Percentiles rank a stretch among this genome's conserved stretches.
These are phyloP conservation scores for Drosophila borealis DNA, from an alignment of 2,888 invertebrate species.

Conservation along the genomic window DNA sequence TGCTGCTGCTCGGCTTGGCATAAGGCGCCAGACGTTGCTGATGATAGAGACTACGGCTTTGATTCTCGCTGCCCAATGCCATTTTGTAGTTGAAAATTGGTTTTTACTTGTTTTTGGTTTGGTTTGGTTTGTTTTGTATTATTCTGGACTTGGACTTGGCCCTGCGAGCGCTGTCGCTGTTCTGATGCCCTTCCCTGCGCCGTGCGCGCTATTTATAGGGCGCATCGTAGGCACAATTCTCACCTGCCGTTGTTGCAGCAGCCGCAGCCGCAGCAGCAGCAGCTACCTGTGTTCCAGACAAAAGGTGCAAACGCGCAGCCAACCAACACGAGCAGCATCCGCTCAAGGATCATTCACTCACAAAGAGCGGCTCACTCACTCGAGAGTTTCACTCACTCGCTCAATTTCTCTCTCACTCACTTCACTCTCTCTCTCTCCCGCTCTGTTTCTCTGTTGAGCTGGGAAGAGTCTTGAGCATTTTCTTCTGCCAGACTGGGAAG, in stretches of 20 bases:
- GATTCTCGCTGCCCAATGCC: conserved; percentile 74
- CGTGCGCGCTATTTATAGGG: conserved; percentile 77
- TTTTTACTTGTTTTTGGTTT: conserved; percentile 7
- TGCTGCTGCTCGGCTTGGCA: conserved; percentile 43
- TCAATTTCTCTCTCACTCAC: conserved; percentile 3
- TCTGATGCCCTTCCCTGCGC: conserved; percentile 84
- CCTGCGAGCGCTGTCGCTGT: conserved; percentile 79
- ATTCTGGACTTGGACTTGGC: conserved; percentile 51
- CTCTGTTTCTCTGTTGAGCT: conserved; percentile 14
- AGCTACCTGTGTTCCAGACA: conserved; percentile 59
- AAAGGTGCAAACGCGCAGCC: conserved; percentile 69
- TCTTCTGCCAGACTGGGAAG: conserved; percentile 33
- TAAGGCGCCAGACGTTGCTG: conserved; percentile 57
- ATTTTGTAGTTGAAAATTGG: conserved; percentile 39
- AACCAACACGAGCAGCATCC: conserved; percentile 29
- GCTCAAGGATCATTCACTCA: conserved; percentile 47
- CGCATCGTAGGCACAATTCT: conserved; percentile 51
- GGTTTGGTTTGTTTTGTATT: conserved; percentile 4
- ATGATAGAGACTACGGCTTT: conserved; percentile 36
- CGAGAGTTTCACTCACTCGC: conserved; percentile 6
- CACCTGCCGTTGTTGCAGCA: conserved; percentile 47
- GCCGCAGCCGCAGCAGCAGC: neutral
- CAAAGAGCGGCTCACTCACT: conserved; percentile 19
- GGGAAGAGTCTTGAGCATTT: conserved; percentile 25
- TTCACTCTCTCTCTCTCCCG: neutral